Base-by-base conservation (phyloP, 2,888 invertebrate species). In the Lasiommata megera region DNA sequence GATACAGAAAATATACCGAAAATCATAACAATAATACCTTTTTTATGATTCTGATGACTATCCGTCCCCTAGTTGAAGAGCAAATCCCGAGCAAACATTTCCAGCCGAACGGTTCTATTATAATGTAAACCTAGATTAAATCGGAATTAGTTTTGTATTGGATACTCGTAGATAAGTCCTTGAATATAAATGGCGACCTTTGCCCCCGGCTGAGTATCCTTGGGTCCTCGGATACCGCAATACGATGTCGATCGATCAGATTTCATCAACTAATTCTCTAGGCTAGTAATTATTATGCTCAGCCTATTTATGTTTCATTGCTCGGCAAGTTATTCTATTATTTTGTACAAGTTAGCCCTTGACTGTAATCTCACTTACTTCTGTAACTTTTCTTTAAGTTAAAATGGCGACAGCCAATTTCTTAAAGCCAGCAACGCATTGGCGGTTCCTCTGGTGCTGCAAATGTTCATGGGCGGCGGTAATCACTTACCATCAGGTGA, bases 151-250 rank as follows among this genome's bases (percentile, higher is more conserved):
- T 52, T 52, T 52, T 52, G 52, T 52, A 52, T 52, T 52, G 31
- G 41, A 52, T 52, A 43, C 41, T 34, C 41, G 52, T 18, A 34
- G 41, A 52, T 52, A 52, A 43, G 14, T 17, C 57, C 54, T 51
- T 51, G 54, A 54, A 61, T 52, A 41, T 58, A 57, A 51, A 58
- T 41, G 36, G n/a, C 53, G 51, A 41, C 41, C 54, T 47, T 53
- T 58, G 41, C 38, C 36, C 36, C 40, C 29, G 58, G 60, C 58
- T 38, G 34, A 44, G 38, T 50, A 51, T 58, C 41, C 54, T 11
- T 51, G 34, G 36, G 41, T 18, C 54, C 28, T 41, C 36, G 11
- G 40, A 46, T 40, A 47, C 54, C 51, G 31, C 38, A 46, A 48
- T 17, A 6, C 17, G 31, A 12, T 36, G 36, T 8, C 17, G 9